Base-by-base conservation (phyloP, 2,113 vertebrate species). In the Bombycilla garrulus region DNA sequence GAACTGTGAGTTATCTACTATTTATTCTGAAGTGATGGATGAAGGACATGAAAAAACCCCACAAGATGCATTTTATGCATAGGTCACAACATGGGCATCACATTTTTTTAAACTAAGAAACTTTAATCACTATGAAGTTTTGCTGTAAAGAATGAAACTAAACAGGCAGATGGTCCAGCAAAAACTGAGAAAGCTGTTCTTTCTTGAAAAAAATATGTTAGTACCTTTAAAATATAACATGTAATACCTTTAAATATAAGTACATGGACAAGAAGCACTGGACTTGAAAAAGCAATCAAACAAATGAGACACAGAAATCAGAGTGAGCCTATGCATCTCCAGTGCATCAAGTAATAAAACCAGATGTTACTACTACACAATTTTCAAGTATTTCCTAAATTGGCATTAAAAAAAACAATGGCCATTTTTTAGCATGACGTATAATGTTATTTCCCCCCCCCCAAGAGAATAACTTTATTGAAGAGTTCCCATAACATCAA, bases 401-500 rank as follows among this genome's bases (percentile, higher is more conserved):
- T 77, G 58, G 83, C 62, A 77, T 93, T 23, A 90, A 86, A 95
- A 42, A 91, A 74, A 33, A 90, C 66, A 97, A 94, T 82, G 93
- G 69, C 25, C 58, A 87, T 95, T 94, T 96, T 93, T 67, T 88
- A 94, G 66, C 54, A 65, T 80, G 87, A 97, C 31, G 65, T 89
- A 82, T 47, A 94, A 96, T 38, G 57, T 93, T 92, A 93, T 78
- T 95, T 58, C 47, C 26, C 48, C 47, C 26, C 48, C 60, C 76
- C 25, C 31, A 84, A 72, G 69, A 86, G 84, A 96, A 93, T 64
- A 8, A 80, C 12, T 86, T 94, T 95, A 92, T 97, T 93, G 50
- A 89, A 93, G 76, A 95, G 58, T 73, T 94, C 62, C 92, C 86
- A 70, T 87, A 96, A 93, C 81, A 93, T 93, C n/a, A 88, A 84